These are phyloP conservation scores for Epirrhoe tristata DNA, from an alignment of 2,888 invertebrate genomes.

Conservation along the genomic window DNA sequence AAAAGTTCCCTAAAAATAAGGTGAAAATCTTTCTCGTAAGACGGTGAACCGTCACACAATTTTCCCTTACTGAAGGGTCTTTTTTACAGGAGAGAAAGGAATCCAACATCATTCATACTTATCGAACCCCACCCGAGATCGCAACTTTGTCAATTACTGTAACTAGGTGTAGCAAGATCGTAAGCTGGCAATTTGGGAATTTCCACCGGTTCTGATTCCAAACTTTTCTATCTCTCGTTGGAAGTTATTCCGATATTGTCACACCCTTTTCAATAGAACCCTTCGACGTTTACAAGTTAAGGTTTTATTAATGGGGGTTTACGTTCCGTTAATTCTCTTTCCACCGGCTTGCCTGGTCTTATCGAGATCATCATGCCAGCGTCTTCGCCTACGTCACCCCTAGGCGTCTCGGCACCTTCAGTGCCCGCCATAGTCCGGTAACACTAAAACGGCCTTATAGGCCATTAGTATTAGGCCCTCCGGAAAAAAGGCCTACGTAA, in stretches of 20 bases:
- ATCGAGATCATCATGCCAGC: too few relatives aligned
- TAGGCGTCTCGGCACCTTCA: too few relatives aligned
- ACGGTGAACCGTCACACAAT: not conserved
- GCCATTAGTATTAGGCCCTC: too few relatives aligned
- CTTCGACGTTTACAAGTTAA: conserved; percentile 17
- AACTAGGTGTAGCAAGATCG: conserved; percentile 40
- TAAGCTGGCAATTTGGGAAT: conserved; percentile 38
- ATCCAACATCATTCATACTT: conserved; percentile 23
- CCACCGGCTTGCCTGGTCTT: too few relatives aligned
- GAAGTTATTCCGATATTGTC: conserved; percentile 40
- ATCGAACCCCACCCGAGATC: conserved; percentile 20
- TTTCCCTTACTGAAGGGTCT: not conserved
- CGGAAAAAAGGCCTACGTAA: too few relatives aligned
- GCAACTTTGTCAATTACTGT: conserved; percentile 42
- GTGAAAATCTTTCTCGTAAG: not conserved
- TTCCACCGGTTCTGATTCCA: conserved; percentile 22
- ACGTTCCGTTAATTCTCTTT: too few relatives aligned
- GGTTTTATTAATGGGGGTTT: not conserved
- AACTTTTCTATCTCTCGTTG: conserved; percentile 37
- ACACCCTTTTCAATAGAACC: conserved; percentile 37
- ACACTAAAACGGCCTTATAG: too few relatives aligned
- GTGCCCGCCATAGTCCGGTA: too few relatives aligned
- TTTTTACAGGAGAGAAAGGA: not conserved
- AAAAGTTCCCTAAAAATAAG: not conserved
- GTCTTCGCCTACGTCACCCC: too few relatives aligned